These are phyloP conservation scores for Cynopterus sphinx DNA, from an alignment of 2,797 vertebrate genomes.

Conservation along the genomic window DNA sequence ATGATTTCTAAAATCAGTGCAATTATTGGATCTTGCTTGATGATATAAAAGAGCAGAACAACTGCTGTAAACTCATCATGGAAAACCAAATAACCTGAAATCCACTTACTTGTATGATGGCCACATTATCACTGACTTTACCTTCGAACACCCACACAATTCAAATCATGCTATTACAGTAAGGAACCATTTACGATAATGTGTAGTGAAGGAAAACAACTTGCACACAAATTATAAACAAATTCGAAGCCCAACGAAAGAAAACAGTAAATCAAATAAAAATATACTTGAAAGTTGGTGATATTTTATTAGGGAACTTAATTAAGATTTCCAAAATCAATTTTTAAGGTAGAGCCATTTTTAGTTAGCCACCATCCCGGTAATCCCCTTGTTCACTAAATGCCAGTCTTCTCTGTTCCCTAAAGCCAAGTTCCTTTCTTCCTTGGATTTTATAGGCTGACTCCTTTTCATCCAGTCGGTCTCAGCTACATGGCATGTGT, in stretches of 20 bases:
- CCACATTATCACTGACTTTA: background rate
- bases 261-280: conserved; percentile 23
- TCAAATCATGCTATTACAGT: background rate
- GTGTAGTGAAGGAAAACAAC: background rate
- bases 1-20: background rate
- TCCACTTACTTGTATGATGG: background rate
- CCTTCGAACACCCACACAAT: background rate
- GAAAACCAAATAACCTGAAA: background rate
- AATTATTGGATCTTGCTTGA: background rate
- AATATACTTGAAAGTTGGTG: background rate
- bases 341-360: background rate
- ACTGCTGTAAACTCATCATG: background rate
- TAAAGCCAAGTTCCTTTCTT: background rate
- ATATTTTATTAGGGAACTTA: background rate
- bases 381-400: background rate
- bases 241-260: background rate
- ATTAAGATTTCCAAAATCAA: background rate
- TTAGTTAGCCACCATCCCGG: background rate
- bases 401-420: background rate
- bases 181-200: background rate
- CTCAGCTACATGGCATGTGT: background rate
- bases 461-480: background rate
- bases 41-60: background rate
- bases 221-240: background rate
- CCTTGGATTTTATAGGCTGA: background rate